Conservation (phyloP, 2,797 vertebrate species). For the Kryptopterus vitreolus region DNA sequence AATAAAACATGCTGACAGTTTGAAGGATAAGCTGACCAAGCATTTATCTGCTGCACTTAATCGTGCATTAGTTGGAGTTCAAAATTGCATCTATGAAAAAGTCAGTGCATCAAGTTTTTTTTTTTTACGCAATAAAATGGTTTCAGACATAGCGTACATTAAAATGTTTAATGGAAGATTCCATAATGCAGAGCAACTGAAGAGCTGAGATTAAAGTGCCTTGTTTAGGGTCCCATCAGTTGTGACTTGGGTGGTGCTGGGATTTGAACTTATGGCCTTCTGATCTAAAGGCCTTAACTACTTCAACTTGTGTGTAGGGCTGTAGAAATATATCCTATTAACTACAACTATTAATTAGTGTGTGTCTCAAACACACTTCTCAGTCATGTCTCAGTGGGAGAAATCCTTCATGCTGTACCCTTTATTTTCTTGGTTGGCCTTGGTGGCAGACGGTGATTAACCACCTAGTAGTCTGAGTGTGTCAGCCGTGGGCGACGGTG, state of each 20-base stretch:
- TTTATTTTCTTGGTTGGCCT: conserved; percentile 36
- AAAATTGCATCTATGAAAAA: background rate
- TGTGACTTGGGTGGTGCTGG: too few species aligned
- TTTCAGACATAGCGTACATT: background rate
- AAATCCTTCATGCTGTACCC: conserved; percentile 21
- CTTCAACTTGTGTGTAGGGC: background rate
- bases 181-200: too few species aligned
- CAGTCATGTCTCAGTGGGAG: background rate
- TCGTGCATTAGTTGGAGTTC: background rate
- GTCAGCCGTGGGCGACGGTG: conserved; percentile 45
- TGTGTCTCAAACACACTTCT: conserved; percentile 8
- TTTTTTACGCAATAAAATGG: background rate
- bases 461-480: conserved; percentile 35
- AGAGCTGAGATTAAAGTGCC: too few species aligned
- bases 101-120: too few species aligned
- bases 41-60: background rate
- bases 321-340: background rate
- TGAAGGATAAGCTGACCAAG: background rate
- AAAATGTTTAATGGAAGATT: too few species aligned
- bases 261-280: too few species aligned
- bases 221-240: too few species aligned
- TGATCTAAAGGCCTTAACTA: too few species aligned
- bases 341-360: too few species aligned
- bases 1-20: background rate
- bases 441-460: conserved; percentile 41